phyloP scores from a whole-genome alignment of 1,140 invertebrate species.

The Lepidurus packardi region DNA sequence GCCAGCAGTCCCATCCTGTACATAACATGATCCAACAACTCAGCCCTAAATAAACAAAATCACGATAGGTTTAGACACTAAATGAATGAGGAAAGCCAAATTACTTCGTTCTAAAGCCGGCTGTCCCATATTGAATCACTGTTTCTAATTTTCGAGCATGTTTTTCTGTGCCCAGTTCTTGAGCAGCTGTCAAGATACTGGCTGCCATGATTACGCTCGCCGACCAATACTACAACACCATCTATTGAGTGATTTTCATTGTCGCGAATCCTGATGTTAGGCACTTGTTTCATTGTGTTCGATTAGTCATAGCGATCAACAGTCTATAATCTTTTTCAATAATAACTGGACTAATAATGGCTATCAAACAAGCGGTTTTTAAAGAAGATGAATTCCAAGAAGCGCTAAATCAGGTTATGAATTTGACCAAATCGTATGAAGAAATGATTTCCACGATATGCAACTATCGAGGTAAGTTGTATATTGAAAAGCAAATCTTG shows the following conservation, averaged over 20 bases:
- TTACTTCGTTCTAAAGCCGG: slow-evolving; percentile 63
- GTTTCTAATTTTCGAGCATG: slow-evolving; percentile 43
- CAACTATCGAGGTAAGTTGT: background rate
- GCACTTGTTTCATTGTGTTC: too few species aligned
- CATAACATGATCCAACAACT: slow-evolving; percentile 75
- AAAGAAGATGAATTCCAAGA: background rate
- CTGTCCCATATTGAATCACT: slow-evolving; percentile 60
- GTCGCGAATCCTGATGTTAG: too few species aligned
- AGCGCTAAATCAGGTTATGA: background rate
- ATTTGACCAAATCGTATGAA: background rate
- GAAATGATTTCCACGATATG: background rate
- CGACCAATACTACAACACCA: background rate
- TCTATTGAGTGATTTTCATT: background rate
- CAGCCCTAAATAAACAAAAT: slow-evolving; percentile 59
- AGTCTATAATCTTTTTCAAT: background rate
- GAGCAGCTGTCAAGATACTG: slow-evolving; percentile 15
- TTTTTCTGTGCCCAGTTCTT: slow-evolving; percentile 35
- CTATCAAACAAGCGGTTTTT: background rate
- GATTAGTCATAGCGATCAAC: too few species aligned
- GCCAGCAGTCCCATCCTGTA: slow-evolving; percentile 89
- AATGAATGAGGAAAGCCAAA: slow-evolving; percentile 34
- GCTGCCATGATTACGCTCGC: background rate
- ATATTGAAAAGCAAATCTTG: background rate
- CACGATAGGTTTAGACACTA: slow-evolving; percentile 22
- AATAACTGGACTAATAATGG: background rate